These are phyloP conservation scores for Heliconius hermathena DNA, from an alignment of 1,140 invertebrate species.

Conservation along the genomic window DNA sequence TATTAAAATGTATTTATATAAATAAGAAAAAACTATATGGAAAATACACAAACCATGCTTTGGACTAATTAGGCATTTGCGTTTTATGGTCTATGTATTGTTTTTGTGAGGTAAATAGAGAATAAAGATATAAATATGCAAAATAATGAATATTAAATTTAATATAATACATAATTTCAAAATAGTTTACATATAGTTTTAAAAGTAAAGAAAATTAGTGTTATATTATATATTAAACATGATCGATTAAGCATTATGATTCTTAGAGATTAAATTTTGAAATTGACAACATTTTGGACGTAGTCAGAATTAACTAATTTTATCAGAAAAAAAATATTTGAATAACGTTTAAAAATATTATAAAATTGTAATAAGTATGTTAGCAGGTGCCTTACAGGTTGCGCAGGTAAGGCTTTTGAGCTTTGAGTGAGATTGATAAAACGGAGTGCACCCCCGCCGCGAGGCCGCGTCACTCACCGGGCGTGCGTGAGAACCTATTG, in stretches of 20 bases:
- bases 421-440: slow-evolving; percentile 40
- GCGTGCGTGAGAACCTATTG: slow-evolving; percentile 37
- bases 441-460: slow-evolving; percentile 33
- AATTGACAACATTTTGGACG: not conserved
- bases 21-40: not conserved
- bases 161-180: too few relatives aligned
- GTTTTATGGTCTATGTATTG: too few relatives aligned
- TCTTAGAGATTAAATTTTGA: too few relatives aligned
- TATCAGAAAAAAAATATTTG: not conserved
- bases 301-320: not conserved
- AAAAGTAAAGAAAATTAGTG: too few relatives aligned
- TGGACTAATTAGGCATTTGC: too few relatives aligned
- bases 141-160: too few relatives aligned
- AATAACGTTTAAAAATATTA: not conserved
- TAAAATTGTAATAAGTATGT: slow-evolving; percentile 5
- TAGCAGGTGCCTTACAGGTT: slow-evolving; percentile 28
- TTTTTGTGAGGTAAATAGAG: too few relatives aligned
- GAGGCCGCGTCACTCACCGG: slow-evolving; percentile 40
- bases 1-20: not conserved
- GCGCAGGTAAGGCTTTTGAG: slow-evolving; percentile 26
- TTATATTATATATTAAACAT: too few relatives aligned
- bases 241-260: too few relatives aligned
- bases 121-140: too few relatives aligned
- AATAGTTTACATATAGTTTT: too few relatives aligned
- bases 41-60: too few relatives aligned